Conservation (phyloP, 2,797 vertebrate genomes). For the Cirrhinus molitorella region DNA sequence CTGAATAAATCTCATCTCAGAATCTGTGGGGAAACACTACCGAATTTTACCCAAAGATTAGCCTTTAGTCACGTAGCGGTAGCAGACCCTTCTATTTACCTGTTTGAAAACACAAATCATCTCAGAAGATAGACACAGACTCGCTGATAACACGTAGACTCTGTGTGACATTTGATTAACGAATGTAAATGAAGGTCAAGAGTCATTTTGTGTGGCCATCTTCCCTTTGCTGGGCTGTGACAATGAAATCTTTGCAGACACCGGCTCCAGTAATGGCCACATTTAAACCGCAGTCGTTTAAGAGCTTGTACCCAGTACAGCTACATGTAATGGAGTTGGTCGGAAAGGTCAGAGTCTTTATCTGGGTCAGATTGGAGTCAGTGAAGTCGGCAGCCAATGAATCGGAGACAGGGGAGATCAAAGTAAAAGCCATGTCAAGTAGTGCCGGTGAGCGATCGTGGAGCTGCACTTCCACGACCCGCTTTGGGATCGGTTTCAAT, state of each 20-base stretch:
- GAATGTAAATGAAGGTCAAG: constrained; percentile 62
- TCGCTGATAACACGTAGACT: constrained; percentile 38
- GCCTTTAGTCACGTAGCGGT: constrained; percentile 8
- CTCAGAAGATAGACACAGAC: constrained; percentile 32
- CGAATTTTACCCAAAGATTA: neutral
- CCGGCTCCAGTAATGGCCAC: constrained; percentile 58
- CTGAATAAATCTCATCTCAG: constrained; percentile 35
- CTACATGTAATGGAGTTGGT: constrained; percentile 57
- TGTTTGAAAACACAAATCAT: constrained; percentile 49
- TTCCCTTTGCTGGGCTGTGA: constrained; percentile 45
- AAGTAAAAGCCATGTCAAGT: constrained; percentile 56
- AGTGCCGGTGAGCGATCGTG: constrained; percentile 40
- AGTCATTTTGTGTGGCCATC: constrained; percentile 56
- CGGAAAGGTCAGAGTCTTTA: constrained; percentile 61
- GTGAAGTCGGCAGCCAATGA: constrained; percentile 58
- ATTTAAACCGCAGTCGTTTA: constrained; percentile 57
- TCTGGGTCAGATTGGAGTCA: constrained; percentile 63
- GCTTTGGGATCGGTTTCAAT: constrained; percentile 8
- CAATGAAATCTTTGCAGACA: constrained; percentile 53
- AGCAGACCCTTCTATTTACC: constrained; percentile 45
- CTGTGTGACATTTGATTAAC: constrained; percentile 62
- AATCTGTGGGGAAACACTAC: neutral
- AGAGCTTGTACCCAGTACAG: constrained; percentile 60
- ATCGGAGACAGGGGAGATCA: constrained; percentile 60
- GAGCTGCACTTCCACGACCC: constrained; percentile 7